Evolutionary conservation across 2,797 vertebrate genomes (phyloP), one percentile per base, ranked within the genome.

Genomic region (Coreius guichenoti): DNA sequence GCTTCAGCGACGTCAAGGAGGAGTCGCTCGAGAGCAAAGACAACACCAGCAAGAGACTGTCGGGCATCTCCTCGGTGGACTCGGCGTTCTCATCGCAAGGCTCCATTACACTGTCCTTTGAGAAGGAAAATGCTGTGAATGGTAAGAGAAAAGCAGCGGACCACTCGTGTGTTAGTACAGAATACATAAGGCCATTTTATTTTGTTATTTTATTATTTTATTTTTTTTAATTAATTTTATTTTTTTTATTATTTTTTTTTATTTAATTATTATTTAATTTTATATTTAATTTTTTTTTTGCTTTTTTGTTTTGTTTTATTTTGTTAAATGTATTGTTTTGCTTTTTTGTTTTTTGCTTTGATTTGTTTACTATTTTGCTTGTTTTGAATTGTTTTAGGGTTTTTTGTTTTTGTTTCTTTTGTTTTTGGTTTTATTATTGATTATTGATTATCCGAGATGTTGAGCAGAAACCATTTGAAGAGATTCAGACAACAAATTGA

Each of bases 61-160:
- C 98, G 0, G 98, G 97, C 19, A 96, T 99, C 93, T 99, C 98
- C 1, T 99, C 98, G 0, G 97, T 98, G 26, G 98, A 99, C 91
- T 99, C 98, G 0, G 98, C 98, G 80, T 99, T 99, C 91, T 99
- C 98, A 26, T 99, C 98, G 54, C 96, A 99, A 86, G 98, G 98
- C 79, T 99, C 98, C 0, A 95, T 99, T 91, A 97, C 97, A 0
- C 91, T 98, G 83, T 99, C 97, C 0, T 98, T 99, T 85, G 98
- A 99, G 90, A 97, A 96, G 76, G 98, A 98, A 89, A 97, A 93
- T 91, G 95, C 96, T 0, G 92, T 93, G 12, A 95, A 90, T 33
- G 96, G 97, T 97, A 92, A 95, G 93, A 72, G n/a, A 12, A 12
- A n/a, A 33, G 21, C 21, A 26, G 31, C 26, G 47, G 16, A 33